A percentile compares a stretch with the other conserved stretches of the same genome.
Evolutionary conservation across 2,797 vertebrate species (phyloP).

Genomic region (Sebastes wilsoni): DNA sequence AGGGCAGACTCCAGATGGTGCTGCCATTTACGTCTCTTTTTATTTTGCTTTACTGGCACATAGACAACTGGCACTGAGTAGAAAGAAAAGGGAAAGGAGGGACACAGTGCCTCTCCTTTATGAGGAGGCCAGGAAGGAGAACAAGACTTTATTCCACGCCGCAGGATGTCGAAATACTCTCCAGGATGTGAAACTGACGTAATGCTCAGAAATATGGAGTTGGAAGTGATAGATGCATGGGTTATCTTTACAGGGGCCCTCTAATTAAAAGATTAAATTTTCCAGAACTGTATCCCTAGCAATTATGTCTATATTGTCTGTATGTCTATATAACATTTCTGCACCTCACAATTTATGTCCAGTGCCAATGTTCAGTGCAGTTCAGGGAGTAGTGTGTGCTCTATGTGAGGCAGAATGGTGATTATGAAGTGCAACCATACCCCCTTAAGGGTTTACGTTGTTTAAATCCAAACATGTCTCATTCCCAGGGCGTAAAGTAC

Average conservation of each 20-base stretch:
- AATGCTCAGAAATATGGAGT: conserved; percentile 7
- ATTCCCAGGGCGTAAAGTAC: too few relatives aligned
- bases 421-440: not conserved
- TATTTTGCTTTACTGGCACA: conserved; percentile 60
- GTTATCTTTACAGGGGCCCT: not conserved
- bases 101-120: not conserved
- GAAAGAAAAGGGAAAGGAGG: not conserved
- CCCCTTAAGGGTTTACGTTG: not conserved
- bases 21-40: conserved; percentile 65
- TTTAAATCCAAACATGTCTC: not conserved
- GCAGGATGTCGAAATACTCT: not conserved
- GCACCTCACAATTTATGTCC: not conserved
- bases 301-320: not conserved
- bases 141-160: conserved; percentile 11
- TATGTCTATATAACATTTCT: not conserved
- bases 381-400: not conserved
- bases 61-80: conserved; percentile 48
- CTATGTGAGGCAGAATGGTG: not conserved
- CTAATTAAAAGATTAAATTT: conserved; percentile 8
- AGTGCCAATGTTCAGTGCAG: too few relatives aligned
- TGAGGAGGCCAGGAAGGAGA: conserved; percentile 13
- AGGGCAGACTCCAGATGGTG: conserved; percentile 66
- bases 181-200: not conserved
- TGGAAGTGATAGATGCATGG: not conserved
- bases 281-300: not conserved